Evolutionary conservation across 2,888 invertebrate species (phyloP).

Genomic region (Spisula solida): DNA sequence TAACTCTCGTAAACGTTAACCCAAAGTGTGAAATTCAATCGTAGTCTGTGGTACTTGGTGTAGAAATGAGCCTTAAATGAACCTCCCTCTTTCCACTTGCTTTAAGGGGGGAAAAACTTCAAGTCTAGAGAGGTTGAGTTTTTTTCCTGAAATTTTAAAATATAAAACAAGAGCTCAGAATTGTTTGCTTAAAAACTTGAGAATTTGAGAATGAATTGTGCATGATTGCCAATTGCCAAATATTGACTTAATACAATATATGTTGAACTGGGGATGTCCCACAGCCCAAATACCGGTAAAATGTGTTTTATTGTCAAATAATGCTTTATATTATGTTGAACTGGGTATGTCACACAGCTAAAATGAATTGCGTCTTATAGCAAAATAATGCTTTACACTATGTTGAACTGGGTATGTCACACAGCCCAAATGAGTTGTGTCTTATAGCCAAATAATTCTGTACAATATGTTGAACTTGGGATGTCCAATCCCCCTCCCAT

Average conservation of each 20-base stretch:
- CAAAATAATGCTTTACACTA: too few relatives aligned
- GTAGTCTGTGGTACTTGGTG: slow-evolving; percentile 25
- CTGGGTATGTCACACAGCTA: too few relatives aligned
- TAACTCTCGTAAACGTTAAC: slow-evolving; percentile 39
- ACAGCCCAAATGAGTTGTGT: too few relatives aligned
- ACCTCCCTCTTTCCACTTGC: neutral
- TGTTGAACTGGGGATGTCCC: too few relatives aligned
- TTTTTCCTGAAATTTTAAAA: neutral
- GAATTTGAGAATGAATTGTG: neutral
- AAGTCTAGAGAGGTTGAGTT: neutral
- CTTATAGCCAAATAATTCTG: too few relatives aligned
- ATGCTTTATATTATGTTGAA: too few relatives aligned
- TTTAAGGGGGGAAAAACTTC: neutral
- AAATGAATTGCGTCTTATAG: neutral
- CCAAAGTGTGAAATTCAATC: slow-evolving; percentile 56
- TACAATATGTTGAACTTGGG: too few relatives aligned
- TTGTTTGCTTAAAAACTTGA: neutral
- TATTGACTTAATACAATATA: too few relatives aligned
- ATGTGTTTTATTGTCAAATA: too few relatives aligned
- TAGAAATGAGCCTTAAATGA: neutral
- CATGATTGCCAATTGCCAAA: neutral
- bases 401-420: too few relatives aligned
- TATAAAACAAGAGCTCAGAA: neutral
- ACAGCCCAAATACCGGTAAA: too few relatives aligned
- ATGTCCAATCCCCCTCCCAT: too few relatives aligned